Evolutionary conservation across 2,888 invertebrate species (phyloP).

Genomic region (Lapara coniferarum): DNA sequence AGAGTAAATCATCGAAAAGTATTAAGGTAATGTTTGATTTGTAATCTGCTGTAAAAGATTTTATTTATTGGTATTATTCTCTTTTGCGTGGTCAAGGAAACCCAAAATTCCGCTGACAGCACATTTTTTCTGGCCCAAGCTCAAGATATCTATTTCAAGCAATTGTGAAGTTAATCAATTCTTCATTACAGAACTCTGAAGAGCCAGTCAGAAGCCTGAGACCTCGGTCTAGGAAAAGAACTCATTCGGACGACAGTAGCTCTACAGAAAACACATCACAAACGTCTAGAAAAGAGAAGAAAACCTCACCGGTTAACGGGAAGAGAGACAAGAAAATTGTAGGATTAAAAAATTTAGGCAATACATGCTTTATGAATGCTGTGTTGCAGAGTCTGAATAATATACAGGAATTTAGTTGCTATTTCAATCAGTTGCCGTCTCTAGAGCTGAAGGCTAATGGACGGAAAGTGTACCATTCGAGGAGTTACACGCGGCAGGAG

Average conservation of each 20-base stretch:
- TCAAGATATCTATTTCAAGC: no score
- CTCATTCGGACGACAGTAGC: constrained; percentile 82
- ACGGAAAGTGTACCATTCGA: constrained; percentile 84
- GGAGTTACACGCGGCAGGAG: constrained; percentile 85
- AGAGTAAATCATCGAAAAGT: constrained; percentile 59
- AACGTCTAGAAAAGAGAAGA: constrained; percentile 64
- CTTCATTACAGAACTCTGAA: constrained; percentile 63
- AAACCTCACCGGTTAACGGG: constrained; percentile 65
- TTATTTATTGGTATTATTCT: no score
- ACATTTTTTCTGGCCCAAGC: no score
- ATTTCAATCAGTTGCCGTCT: constrained; percentile 90
- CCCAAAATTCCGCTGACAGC: no score
- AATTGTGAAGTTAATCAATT: not conserved
- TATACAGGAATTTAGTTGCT: constrained; percentile 92
- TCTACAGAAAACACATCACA: constrained; percentile 74
- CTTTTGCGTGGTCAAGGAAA: no score
- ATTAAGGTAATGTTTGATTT: constrained; percentile 54
- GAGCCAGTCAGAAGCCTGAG: constrained; percentile 83
- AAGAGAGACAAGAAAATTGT: constrained; percentile 86
- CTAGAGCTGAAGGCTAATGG: constrained; percentile 86
- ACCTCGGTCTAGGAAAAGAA: constrained; percentile 84
- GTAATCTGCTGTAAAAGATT: not conserved
- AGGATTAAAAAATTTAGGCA: constrained; percentile 91
- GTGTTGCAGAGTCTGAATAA: constrained; percentile 93
- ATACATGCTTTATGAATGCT: constrained; percentile 94